These are phyloP conservation scores for Catostomus latipinnis DNA, from an alignment of 2,797 vertebrate genomes.

Conservation along the genomic window DNA sequence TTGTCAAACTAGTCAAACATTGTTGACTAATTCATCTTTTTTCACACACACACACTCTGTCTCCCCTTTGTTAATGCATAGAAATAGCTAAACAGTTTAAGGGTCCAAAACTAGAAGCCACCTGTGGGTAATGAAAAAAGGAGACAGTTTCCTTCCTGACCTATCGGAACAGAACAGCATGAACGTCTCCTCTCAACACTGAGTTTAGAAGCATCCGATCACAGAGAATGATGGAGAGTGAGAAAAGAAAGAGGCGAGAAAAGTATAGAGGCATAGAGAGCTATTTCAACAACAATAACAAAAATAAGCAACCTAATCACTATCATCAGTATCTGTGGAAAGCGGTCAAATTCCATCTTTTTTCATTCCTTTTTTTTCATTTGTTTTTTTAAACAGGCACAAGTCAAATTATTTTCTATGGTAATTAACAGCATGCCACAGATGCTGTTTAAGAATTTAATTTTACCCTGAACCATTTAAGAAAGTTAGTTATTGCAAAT, in stretches of 20 bases:
- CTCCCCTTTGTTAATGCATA: slow-evolving; percentile 64
- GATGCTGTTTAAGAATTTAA: background rate
- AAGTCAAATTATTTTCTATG: background rate
- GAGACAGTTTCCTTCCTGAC: slow-evolving; percentile 94
- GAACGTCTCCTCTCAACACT: slow-evolving; percentile 48
- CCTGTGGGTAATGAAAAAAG: slow-evolving; percentile 89
- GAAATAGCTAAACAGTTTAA: slow-evolving; percentile 83
- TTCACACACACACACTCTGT: slow-evolving; percentile 8
- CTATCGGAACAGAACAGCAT: slow-evolving; percentile 76
- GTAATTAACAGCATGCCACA: background rate
- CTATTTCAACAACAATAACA: background rate
- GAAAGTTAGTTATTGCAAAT: too few species aligned
- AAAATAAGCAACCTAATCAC: too few species aligned
- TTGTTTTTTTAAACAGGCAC: too few species aligned
- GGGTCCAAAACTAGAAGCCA: slow-evolving; percentile 73
- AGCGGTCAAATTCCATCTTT: too few species aligned
- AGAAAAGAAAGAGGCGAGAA: slow-evolving; percentile 33
- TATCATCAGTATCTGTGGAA: too few species aligned
- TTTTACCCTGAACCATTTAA: background rate
- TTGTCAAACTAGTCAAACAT: slow-evolving; percentile 21
- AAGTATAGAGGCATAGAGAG: background rate
- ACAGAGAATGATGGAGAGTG: slow-evolving; percentile 35
- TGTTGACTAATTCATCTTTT: slow-evolving; percentile 13
- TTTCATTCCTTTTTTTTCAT: too few species aligned
- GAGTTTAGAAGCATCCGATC: slow-evolving; percentile 46